A percentile compares a stretch with the other conserved stretches of the same genome.
phyloP scores from a whole-genome alignment of 1,140 invertebrate genomes.

The Drosophila ohnishii region DNA sequence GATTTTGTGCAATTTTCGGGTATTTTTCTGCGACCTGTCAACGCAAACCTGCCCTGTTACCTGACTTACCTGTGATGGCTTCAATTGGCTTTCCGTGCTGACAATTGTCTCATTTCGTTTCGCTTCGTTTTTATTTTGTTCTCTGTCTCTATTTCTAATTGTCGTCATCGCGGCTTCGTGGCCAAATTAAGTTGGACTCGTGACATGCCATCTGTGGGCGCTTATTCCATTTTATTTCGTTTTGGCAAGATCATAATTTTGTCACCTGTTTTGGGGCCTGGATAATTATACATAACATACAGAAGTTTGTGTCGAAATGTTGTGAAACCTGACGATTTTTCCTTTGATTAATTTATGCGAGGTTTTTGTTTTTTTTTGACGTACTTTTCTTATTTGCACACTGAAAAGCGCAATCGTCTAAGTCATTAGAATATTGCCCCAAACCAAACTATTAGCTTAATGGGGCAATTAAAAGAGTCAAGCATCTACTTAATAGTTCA shows the following conservation, averaged over 20 bases:
- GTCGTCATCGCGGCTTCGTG: slow-evolving; percentile 48
- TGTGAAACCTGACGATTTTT: neutral
- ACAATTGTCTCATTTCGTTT: slow-evolving; percentile 38
- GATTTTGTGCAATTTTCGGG: slow-evolving; percentile 35
- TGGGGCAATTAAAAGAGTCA: neutral
- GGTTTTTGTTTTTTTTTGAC: neutral
- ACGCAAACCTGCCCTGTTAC: slow-evolving; percentile 21
- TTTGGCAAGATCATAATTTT: slow-evolving; percentile 30
- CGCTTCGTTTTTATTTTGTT: neutral
- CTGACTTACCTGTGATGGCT: slow-evolving; percentile 43
- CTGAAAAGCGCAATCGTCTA: no score
- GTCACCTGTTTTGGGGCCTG: slow-evolving; percentile 4
- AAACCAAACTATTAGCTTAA: no score
- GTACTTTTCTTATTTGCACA: no score
- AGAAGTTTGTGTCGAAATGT: neutral
- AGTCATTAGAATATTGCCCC: neutral
- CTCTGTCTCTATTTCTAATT: slow-evolving; percentile 37
- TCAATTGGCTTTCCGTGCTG: slow-evolving; percentile 49
- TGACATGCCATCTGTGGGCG: slow-evolving; percentile 44
- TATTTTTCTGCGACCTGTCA: slow-evolving; percentile 29
- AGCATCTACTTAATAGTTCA: neutral
- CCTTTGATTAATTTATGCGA: neutral
- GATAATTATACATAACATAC: neutral
- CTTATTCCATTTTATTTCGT: slow-evolving; percentile 1
- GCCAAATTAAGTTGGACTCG: slow-evolving; percentile 52